Evolutionary conservation across 2,888 invertebrate species (phyloP), one percentile per base, ranked within the genome.

Genomic region (Lithophane socia): DNA sequence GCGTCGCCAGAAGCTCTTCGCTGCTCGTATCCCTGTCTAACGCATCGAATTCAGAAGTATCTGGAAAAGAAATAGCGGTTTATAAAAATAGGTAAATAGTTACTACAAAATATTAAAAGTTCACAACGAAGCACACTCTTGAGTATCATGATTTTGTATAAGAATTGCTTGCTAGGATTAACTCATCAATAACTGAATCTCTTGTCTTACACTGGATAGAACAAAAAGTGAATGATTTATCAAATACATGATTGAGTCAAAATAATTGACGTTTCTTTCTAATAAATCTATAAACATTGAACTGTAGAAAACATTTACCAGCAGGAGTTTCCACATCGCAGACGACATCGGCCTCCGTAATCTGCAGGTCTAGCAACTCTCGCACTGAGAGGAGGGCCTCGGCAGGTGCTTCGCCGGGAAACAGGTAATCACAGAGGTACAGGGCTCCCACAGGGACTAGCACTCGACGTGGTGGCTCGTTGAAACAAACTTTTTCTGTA

Each of bases 381-480:
- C 98, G 97, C 10, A 99, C 97, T 2, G 99, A 98, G 60, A 98
- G 97, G 63, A 98, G 97, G 0, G 98, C 98, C 89, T 99, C 99
- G 16, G 98, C 97, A 0, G 98, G 97, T 0, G 98, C 98, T 95
- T 99, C 99, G 0, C 99, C 99, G 44, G 99, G 99, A 92, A 99
- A 99, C 73, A 99, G 95, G 93, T 99, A 99, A 93, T 99, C 99
- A 72, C 98, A 99, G 56, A 99, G 97, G 82, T 98, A 98, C 64
- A 99, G 96, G 0, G 94, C 89, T 0, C 95, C 96, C 8, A 98
- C 96, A n/a, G 97, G 97, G 29, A 98, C 98, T 77, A 99, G 97
- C 1, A 99, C 98, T 82, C 99, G 97, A 61, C 99, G 97, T 0
- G 99, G 99, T 0, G 99, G 99, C 93, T 99, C 99, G 90, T 99